Evolutionary conservation across 2,888 invertebrate species (phyloP).

Genomic region (Siphlonurus alternatus): DNA sequence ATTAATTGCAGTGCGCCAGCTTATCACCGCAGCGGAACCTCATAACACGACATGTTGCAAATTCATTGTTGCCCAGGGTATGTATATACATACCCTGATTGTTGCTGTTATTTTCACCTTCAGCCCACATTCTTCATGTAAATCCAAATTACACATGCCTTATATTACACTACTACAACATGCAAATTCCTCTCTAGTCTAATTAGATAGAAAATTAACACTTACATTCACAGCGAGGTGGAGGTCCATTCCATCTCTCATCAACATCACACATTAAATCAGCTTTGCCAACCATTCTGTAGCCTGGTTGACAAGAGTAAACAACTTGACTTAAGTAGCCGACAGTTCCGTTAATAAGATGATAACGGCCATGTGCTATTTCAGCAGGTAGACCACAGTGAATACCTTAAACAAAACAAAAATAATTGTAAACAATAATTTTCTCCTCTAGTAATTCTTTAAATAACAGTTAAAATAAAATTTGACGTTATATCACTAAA

Average conservation of each 20-base stretch:
- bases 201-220: constrained; percentile 13
- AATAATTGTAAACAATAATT: not conserved
- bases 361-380: constrained; percentile 65
- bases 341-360: constrained; percentile 66
- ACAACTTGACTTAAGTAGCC: constrained; percentile 75
- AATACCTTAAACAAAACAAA: constrained; percentile 40
- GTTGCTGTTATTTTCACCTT: too few relatives aligned
- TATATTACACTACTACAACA: too few relatives aligned
- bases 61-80: too few relatives aligned
- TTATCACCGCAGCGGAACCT: too few relatives aligned
- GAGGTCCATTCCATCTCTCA: constrained; percentile 86
- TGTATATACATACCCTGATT: too few relatives aligned
- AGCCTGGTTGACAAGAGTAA: constrained; percentile 67
- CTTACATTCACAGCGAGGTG: constrained; percentile 70
- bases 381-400: constrained; percentile 81
- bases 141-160: too few relatives aligned
- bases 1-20: too few relatives aligned
- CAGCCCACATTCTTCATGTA: too few relatives aligned
- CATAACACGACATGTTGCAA: too few relatives aligned
- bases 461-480: not conserved
- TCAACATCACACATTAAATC: constrained; percentile 79
- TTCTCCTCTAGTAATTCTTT: not conserved
- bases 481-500: constrained; percentile 3
- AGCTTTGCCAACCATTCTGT: constrained; percentile 67
- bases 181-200: too few relatives aligned